Evolutionary conservation across 1,140 invertebrate species (phyloP).

Genomic region (Condylostylus longicornis): DNA sequence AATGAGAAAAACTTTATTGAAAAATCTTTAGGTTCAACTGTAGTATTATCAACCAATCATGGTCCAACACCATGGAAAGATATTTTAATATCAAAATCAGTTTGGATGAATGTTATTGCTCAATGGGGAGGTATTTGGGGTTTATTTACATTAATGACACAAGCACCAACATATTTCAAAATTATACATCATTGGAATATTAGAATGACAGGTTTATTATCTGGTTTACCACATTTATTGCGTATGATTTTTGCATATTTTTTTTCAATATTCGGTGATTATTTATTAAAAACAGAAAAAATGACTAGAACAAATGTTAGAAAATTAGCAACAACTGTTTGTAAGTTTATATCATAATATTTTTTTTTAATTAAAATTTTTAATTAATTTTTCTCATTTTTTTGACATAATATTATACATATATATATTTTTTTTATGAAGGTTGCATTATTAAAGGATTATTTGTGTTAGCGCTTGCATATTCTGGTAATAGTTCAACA

Average conservation of each 20-base stretch:
- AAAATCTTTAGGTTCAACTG: conserved; percentile 37
- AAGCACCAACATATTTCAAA: conserved; percentile 72
- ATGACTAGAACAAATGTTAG: conserved; percentile 45
- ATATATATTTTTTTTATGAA: conserved; percentile 14
- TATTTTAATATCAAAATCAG: conserved; percentile 54
- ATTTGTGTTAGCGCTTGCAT: conserved; percentile 41
- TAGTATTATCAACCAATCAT: conserved; percentile 29
- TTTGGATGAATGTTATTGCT: conserved; percentile 61
- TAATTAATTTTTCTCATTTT: not conserved
- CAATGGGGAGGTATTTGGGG: conserved; percentile 77
- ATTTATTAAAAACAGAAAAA: conserved; percentile 39
- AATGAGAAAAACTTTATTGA: conserved; percentile 48
- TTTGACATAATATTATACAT: not conserved
- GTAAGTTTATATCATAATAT: conserved; percentile 29
- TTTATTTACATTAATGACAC: conserved; percentile 68
- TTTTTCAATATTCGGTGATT: conserved; percentile 45
- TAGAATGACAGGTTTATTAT: conserved; percentile 47
- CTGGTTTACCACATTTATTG: conserved; percentile 47
- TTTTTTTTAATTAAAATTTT: not conserved
- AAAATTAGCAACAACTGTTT: conserved; percentile 43
- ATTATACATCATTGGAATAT: conserved; percentile 71
- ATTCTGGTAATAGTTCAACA: conserved; percentile 44
- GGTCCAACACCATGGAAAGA: conserved; percentile 51
- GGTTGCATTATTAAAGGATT: conserved; percentile 39
- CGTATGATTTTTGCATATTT: conserved; percentile 44